Conservation (phyloP, 2,113 vertebrate species). For the Centropristis striata region DNA sequence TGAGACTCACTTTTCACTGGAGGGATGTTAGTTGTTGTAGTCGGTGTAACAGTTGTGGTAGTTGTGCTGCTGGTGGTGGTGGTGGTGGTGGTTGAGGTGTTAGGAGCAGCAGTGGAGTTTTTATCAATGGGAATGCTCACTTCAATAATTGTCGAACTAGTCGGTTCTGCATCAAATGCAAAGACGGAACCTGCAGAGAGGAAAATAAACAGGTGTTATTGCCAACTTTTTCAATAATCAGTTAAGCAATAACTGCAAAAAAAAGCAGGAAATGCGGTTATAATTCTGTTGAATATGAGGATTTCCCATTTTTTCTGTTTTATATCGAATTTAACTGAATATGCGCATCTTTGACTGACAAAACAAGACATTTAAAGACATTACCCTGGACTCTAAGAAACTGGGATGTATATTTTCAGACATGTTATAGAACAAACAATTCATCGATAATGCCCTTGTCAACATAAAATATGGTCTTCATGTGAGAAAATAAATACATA, state of each 20-base stretch:
- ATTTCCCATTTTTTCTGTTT: no score
- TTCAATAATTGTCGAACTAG: conserved; percentile 64
- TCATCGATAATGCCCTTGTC: no score
- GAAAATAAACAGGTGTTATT: conserved; percentile 23
- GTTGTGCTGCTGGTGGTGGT: conserved; percentile 1
- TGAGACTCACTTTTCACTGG: conserved; percentile 80
- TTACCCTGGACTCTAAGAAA: no score
- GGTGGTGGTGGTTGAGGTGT: conserved; percentile 36
- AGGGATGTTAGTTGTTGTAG: conserved; percentile 47
- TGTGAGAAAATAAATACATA: neutral
- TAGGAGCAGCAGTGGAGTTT: conserved; percentile 46
- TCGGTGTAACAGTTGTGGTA: conserved; percentile 18
- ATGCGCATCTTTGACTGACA: no score
- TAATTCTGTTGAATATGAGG: no score
- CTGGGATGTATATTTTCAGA: no score
- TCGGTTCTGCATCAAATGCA: conserved; percentile 78
- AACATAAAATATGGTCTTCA: neutral
- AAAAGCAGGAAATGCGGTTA: no score
- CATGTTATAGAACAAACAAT: no score
- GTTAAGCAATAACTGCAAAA: no score
- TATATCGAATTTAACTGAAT: no score
- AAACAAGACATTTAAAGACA: no score
- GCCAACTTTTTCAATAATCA: no score
- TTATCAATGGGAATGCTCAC: conserved; percentile 32
- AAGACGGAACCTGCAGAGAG: conserved; percentile 79